Evolutionary conservation across 2,113 vertebrate species (phyloP), one percentile per base, ranked within the genome.

Genomic region (Eretmochelys imbricata): DNA sequence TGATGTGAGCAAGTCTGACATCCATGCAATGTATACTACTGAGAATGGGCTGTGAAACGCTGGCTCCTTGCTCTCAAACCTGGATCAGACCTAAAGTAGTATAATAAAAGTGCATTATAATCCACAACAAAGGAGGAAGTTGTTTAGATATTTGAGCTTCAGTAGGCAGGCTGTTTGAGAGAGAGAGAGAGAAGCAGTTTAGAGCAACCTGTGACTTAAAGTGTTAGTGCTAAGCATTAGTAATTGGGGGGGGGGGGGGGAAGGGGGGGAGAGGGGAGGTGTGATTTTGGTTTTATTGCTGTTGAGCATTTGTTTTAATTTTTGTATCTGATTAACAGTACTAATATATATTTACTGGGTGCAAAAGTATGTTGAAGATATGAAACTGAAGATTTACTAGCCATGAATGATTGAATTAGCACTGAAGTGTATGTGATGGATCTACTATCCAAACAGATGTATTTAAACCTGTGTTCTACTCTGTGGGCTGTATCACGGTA

Each of bases 1-100:
- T 96, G 87, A 95, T 97, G 51, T 92, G 92, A 97, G 19, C 90
- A 97, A 89, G 31, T 85, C 86, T 98, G 78, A 82, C 96, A 78
- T 95, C 86, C 95, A 5, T 93, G 94, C 94, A 96, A 65, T 90
- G 46, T 93, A 59, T 92, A 59, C 42, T 48, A 76, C 4, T 81
- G 69, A 31, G 10, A 20, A 78, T 75, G 82, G 27, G n/a, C 38
- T 65, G 55, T 29, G 89, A 85, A 92, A 94, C 75, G 25, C 31
- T 93, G 90, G 4, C 4, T 84, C 85, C 42, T 27, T 79, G 85
- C 48, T 55, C 3, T 79, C 11, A 53, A 55, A 84, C 57, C 31
- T 80, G 5, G 5, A 2, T 19, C 9, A 93, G 55, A 85, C 7
- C 19, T 88, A 7, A 79, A 82, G 81, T 80, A 53, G 79, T 90